Conservation (phyloP, 2,888 invertebrate species). For the Lobophora halterata region DNA sequence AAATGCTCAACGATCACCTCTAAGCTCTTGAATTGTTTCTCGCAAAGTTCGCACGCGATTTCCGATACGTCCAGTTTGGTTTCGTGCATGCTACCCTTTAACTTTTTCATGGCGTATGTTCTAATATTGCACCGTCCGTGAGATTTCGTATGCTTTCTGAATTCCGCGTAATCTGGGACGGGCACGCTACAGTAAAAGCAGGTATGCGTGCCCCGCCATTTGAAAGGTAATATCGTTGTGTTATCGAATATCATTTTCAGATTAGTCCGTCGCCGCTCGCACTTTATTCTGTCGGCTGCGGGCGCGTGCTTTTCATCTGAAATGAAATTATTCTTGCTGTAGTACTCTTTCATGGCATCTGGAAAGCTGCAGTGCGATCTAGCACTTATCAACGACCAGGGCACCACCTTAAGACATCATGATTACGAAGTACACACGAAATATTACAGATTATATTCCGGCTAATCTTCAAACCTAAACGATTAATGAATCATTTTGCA, state of each 20-base stretch:
- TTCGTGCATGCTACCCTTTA: slow-evolving; percentile 55
- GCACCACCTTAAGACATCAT: no score
- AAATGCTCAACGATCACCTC: slow-evolving; percentile 61
- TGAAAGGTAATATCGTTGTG: slow-evolving; percentile 66
- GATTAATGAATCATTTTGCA: no score
- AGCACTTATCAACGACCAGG: no score
- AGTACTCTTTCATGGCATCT: slow-evolving; percentile 18
- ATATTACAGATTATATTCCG: no score
- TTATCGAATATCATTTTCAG: slow-evolving; percentile 68
- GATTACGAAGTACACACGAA: no score
- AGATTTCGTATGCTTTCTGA: slow-evolving; percentile 59
- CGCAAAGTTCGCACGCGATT: slow-evolving; percentile 59
- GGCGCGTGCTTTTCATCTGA: slow-evolving; percentile 60
- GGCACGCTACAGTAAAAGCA: slow-evolving; percentile 66
- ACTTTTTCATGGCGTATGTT: slow-evolving; percentile 50
- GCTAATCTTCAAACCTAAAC: no score
- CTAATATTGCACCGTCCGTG: slow-evolving; percentile 55
- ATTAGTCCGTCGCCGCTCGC: slow-evolving; percentile 63
- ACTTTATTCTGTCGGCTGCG: slow-evolving; percentile 45
- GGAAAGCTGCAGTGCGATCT: slow-evolving; percentile 26
- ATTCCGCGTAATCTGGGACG: slow-evolving; percentile 50
- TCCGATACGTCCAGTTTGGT: slow-evolving; percentile 67
- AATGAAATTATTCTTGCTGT: slow-evolving; percentile 63
- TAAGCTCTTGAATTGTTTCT: slow-evolving; percentile 46
- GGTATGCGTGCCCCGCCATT: slow-evolving; percentile 63